These are phyloP conservation scores for Andrena fulva DNA, from an alignment of 2,888 invertebrate species.

Conservation along the genomic window DNA sequence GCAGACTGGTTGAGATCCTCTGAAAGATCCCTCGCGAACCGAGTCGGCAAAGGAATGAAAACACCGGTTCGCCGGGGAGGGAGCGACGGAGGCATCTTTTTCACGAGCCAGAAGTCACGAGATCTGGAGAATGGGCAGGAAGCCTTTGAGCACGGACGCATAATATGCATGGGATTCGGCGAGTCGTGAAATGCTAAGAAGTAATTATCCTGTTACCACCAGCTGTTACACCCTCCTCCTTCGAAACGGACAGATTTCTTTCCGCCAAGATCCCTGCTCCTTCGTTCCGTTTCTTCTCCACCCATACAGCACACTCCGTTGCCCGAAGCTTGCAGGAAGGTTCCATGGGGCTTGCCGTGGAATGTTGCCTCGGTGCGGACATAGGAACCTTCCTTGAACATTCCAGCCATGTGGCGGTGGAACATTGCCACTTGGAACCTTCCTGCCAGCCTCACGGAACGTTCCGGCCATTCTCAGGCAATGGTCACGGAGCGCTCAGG, in stretches of 20 bases:
- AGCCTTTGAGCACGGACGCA: constrained; percentile 54
- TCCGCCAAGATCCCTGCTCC: constrained; percentile 30
- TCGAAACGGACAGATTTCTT: constrained; percentile 61
- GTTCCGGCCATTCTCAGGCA: too few relatives aligned
- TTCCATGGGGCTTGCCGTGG: too few relatives aligned
- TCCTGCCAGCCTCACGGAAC: too few relatives aligned
- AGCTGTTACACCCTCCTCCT: constrained; percentile 67
- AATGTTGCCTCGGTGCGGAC: too few relatives aligned
- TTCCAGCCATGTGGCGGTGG: too few relatives aligned
- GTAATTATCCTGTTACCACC: constrained; percentile 74
- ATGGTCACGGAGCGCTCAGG: too few relatives aligned
- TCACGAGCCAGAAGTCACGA: constrained; percentile 49
- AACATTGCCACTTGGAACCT: too few relatives aligned
- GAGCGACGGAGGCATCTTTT: constrained; percentile 22
- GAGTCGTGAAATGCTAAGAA: constrained; percentile 73
- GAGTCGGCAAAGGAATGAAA: not conserved
- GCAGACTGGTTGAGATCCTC: too few relatives aligned
- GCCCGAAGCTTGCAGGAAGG: too few relatives aligned
- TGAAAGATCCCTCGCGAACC: not conserved
- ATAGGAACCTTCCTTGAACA: too few relatives aligned
- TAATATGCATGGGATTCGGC: constrained; percentile 68
- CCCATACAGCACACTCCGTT: too few relatives aligned
- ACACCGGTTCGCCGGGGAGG: constrained; percentile 10
- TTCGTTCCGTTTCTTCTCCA: not conserved
- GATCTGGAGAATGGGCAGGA: constrained; percentile 48